A percentile compares a stretch with the other conserved stretches of the same genome.
Evolutionary conservation across 2,113 vertebrate species (phyloP).

Genomic region (Rhipidura dahli): DNA sequence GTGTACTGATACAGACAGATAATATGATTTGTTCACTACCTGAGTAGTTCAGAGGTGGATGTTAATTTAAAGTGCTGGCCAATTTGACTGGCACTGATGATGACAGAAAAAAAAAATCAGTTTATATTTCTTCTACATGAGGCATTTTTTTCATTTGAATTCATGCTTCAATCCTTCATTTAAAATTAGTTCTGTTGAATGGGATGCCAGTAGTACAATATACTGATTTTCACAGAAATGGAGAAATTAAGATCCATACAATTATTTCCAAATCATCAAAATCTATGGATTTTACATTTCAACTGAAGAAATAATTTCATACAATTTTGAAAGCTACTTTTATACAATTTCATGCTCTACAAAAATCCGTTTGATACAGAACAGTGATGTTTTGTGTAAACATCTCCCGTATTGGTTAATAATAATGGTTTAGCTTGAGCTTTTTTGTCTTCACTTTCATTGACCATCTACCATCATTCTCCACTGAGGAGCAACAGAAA

Average conservation of each 20-base stretch:
- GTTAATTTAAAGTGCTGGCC: neutral
- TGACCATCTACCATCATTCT: conserved; percentile 2
- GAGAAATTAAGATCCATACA: conserved; percentile 43
- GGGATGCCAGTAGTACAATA: conserved; percentile 6
- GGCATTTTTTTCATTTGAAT: neutral
- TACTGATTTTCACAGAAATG: conserved; percentile 12
- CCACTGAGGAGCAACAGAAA: neutral
- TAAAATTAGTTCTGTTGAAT: conserved; percentile 24
- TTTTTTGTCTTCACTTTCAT: conserved; percentile 15
- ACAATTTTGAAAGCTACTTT: conserved; percentile 56
- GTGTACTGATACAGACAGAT: neutral
- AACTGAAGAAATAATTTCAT: conserved; percentile 59
- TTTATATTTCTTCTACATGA: neutral
- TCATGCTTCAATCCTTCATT: neutral
- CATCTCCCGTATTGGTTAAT: neutral
- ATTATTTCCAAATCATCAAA: conserved; percentile 60
- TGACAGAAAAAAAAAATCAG: neutral
- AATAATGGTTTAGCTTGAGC: neutral
- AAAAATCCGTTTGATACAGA: conserved; percentile 58
- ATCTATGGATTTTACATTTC: conserved; percentile 57
- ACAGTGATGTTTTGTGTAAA: conserved; percentile 19
- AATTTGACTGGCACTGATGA: neutral
- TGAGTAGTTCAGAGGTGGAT: conserved; percentile 6
- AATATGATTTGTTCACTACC: conserved; percentile 13
- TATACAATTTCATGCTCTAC: conserved; percentile 61